These are phyloP conservation scores for Perca schrenkii DNA, from an alignment of 2,113 vertebrate genomes.

Conservation along the genomic window DNA sequence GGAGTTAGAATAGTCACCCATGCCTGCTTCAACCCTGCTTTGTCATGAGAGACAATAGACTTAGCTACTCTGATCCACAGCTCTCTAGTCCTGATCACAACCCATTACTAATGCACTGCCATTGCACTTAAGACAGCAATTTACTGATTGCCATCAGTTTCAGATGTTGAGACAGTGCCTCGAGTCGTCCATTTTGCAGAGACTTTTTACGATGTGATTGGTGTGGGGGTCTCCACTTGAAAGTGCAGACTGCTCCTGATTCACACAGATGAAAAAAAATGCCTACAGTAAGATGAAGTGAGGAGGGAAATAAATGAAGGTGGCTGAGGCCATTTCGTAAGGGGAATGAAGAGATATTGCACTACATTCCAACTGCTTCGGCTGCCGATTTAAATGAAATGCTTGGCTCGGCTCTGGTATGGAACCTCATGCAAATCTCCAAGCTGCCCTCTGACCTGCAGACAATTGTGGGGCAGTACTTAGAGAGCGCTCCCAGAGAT, in stretches of 20 bases:
- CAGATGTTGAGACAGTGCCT: constrained; percentile 48
- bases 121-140: constrained; percentile 71
- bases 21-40: constrained; percentile 69
- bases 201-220: constrained; percentile 53
- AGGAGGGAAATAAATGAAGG: constrained; percentile 68
- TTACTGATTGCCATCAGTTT: constrained; percentile 81
- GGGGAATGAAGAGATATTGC: constrained; percentile 59
- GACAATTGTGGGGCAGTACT: constrained; percentile 76
- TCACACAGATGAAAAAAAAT: constrained; percentile 56
- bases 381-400: constrained; percentile 67
- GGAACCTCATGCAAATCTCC: constrained; percentile 69
- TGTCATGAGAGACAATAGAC: constrained; percentile 82
- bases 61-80: constrained; percentile 70
- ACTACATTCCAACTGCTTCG: constrained; percentile 50
- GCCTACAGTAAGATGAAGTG: constrained; percentile 62
- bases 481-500: constrained; percentile 78
- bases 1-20: constrained; percentile 71
- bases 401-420: constrained; percentile 48
- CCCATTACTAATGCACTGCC: constrained; percentile 74
- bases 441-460: constrained; percentile 70
- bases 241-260: constrained; percentile 50
- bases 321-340: constrained; percentile 64
- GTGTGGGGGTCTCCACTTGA: constrained; percentile 31
- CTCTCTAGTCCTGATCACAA: constrained; percentile 74
- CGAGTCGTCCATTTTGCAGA: constrained; percentile 44